Evolutionary conservation across 2,113 vertebrate species (phyloP), one percentile per base, ranked within the genome.

Genomic region (Elephas maximus): DNA sequence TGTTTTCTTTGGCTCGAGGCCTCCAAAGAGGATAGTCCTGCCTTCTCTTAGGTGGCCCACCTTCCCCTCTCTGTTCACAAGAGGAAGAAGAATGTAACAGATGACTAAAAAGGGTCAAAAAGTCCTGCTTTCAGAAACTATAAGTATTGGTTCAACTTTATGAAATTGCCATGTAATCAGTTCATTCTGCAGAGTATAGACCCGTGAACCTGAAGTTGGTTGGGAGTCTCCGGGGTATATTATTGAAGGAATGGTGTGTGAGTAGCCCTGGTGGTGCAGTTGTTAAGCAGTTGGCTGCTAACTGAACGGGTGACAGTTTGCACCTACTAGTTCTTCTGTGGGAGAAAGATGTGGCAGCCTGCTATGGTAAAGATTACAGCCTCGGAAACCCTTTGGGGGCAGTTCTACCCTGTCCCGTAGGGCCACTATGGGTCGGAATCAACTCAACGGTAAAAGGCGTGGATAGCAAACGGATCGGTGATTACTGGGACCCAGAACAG

Each of bases 1-100:
- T 33, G 48, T 30, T 97, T 88, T 62, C 37, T 93, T 93, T 91
- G 45, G 62, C 45, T 63, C 60, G 12, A 76, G 24, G 17, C 73
- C 24, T 78, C 41, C 73, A 57, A 63, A 84, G 69, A 92, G 81
- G 44, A 78, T 62, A 65, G 41, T 11, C 80, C 60, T 48, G 0
- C 12, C 18, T 85, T 20, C 37, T n/a, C 30, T 45, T 30, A 23
- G 10, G 10, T 44, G 69, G 44, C 26, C 17, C 12, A 8, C 23
- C 5, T 85, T 81, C 10, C 6, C 71, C 23, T 65, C 21, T 80
- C 65, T 65, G 23, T n/a, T 73, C 45, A 24, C 7, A 12, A 1
- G 33, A 85, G 41, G 62, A 69, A 78, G 48, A 37, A 76, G 14
- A 60, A 26, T 4, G 3, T 1, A 37, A 21, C 51, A 30, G 24